phyloP scores from a whole-genome alignment of 2,797 vertebrate genomes.

The Acridotheres tristis region DNA sequence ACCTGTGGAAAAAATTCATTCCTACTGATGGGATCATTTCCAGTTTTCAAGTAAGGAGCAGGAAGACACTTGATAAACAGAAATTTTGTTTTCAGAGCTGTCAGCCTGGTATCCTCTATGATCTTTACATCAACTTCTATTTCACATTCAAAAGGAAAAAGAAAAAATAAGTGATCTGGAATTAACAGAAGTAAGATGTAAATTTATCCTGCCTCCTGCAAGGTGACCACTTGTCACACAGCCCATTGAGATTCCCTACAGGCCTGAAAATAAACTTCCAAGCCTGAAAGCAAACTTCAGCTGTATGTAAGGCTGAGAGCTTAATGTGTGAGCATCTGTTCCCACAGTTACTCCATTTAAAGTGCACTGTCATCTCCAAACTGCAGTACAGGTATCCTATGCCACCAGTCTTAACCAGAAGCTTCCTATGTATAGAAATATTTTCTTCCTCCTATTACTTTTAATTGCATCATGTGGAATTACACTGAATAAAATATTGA shows the following conservation, averaged over 20 bases:
- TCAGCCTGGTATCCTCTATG: background rate
- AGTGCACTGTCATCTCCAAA: slow-evolving; percentile 6
- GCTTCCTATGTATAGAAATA: background rate
- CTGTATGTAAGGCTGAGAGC: background rate
- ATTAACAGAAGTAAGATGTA: slow-evolving; percentile 10
- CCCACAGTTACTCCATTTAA: slow-evolving; percentile 15
- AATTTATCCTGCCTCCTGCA: slow-evolving; percentile 17
- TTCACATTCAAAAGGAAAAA: background rate
- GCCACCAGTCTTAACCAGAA: background rate
- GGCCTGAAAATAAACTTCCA: background rate
- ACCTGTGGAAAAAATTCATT: background rate
- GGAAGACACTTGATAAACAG: background rate
- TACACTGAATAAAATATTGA: background rate
- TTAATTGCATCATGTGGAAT: background rate
- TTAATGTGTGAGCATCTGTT: slow-evolving; percentile 32
- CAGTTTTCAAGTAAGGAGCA: background rate
- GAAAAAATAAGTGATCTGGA: background rate
- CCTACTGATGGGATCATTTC: background rate
- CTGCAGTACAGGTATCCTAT: background rate
- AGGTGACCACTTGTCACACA: slow-evolving; percentile 44
- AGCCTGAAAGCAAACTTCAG: slow-evolving; percentile 22
- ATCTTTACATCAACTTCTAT: background rate
- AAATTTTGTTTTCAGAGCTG: background rate
- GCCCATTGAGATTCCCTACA: background rate
- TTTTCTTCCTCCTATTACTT: background rate